Conservation (phyloP, 1,140 invertebrate genomes). For the Brachionus plicatilis region DNA sequence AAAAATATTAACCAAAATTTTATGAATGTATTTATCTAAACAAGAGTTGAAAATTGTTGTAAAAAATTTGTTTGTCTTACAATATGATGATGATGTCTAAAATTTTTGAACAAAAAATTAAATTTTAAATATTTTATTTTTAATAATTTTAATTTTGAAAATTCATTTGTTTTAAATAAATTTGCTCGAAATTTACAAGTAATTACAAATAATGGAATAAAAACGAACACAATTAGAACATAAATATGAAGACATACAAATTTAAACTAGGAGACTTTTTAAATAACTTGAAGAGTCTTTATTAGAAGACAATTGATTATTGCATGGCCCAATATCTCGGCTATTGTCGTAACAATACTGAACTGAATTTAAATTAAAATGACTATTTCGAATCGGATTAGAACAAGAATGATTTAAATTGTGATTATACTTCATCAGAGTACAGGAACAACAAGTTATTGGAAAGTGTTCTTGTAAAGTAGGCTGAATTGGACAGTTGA, state of each 20-base stretch:
- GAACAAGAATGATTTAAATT: neutral
- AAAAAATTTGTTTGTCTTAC: no score
- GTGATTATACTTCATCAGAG: neutral
- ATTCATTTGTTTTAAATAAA: neutral
- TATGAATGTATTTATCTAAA: no score
- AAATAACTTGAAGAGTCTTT: conserved; percentile 12
- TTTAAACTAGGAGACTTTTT: conserved; percentile 10
- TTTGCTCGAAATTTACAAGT: neutral
- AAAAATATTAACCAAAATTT: no score
- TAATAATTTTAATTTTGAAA: neutral
- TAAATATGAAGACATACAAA: neutral
- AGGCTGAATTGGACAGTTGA: neutral
- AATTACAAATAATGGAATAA: conserved; percentile 31
- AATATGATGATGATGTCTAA: no score
- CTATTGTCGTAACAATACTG: neutral
- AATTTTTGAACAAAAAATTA: no score
- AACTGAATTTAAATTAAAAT: neutral
- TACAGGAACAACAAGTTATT: conserved; percentile 5
- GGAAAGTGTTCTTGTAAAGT: neutral
- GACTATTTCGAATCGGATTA: neutral
- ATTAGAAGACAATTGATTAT: conserved; percentile 4
- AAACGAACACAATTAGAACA: neutral
- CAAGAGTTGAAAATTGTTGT: no score
- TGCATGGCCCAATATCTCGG: neutral
- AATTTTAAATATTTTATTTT: no score